Conservation (phyloP, 2,113 vertebrate genomes). For the Lasiurus cinereus region DNA sequence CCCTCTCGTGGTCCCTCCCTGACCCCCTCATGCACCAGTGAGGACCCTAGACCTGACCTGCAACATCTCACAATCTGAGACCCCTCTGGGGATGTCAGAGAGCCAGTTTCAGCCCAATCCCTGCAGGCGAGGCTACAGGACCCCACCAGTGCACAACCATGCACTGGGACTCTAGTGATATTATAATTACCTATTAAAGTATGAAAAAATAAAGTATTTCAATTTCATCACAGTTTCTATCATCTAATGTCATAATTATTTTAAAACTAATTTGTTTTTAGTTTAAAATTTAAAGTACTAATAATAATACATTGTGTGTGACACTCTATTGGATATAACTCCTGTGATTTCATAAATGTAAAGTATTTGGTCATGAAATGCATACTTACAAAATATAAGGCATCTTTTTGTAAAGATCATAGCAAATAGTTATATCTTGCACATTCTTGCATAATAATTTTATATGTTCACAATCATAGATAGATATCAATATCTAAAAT, state of each 20-base stretch:
- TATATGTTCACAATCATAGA: not conserved
- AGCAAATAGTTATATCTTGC: not conserved
- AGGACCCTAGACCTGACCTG: too few relatives aligned
- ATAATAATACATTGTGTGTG: not conserved
- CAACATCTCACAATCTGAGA: too few relatives aligned
- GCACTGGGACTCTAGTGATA: not conserved
- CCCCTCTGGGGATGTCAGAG: too few relatives aligned
- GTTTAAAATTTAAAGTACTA: not conserved
- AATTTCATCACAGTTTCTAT: conserved; percentile 15
- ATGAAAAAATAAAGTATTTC: not conserved
- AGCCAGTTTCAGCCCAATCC: too few relatives aligned
- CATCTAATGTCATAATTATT: not conserved
- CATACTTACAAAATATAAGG: not conserved
- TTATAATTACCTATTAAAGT: not conserved
- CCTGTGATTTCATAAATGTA: not conserved
- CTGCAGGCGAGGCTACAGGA: too few relatives aligned
- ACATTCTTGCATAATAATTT: not conserved
- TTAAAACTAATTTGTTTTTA: conserved; percentile 14
- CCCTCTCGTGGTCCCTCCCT: too few relatives aligned
- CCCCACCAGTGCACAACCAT: too few relatives aligned
- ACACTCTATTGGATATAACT: not conserved
- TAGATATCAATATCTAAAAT: not conserved
- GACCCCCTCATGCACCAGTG: too few relatives aligned
- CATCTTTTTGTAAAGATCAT: not conserved
- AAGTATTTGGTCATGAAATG: not conserved